Conservation (phyloP, 2,113 vertebrate species). For the Atrichornis clamosus region DNA sequence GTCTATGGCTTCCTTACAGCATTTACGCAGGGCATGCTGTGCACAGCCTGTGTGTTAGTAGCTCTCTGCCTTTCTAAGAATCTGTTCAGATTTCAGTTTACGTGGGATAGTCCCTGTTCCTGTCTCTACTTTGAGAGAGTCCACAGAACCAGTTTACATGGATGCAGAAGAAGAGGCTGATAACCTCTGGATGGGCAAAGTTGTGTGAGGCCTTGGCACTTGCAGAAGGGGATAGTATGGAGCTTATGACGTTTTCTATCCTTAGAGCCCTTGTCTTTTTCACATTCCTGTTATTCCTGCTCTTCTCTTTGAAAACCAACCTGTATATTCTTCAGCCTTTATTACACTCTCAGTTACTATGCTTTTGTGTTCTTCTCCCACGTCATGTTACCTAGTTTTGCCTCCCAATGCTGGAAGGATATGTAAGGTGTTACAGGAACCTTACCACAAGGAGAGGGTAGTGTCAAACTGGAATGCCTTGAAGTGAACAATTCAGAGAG, state of each 20-base stretch:
- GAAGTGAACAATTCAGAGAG: background rate
- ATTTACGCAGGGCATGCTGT: background rate
- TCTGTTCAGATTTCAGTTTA: background rate
- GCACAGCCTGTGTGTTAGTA: background rate
- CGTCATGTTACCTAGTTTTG: background rate
- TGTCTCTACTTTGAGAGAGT: background rate
- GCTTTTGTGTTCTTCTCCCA: background rate
- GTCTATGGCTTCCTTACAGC: background rate
- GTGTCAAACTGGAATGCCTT: background rate
- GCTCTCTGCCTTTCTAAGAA: background rate
- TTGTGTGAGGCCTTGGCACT: background rate
- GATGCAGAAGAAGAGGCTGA: background rate
- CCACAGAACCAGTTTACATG: background rate
- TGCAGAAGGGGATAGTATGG: background rate
- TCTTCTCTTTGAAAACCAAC: background rate
- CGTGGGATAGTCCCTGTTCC: background rate
- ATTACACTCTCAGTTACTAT: background rate
- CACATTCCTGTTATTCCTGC: background rate
- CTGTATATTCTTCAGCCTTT: background rate
- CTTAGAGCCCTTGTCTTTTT: background rate
- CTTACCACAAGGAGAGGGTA: background rate
- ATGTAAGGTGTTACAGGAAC: background rate
- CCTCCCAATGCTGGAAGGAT: background rate
- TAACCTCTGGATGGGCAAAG: background rate
- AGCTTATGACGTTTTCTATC: fast-evolving